These are phyloP conservation scores for Abramis brama DNA, from an alignment of 2,113 vertebrate species.

Conservation along the genomic window DNA sequence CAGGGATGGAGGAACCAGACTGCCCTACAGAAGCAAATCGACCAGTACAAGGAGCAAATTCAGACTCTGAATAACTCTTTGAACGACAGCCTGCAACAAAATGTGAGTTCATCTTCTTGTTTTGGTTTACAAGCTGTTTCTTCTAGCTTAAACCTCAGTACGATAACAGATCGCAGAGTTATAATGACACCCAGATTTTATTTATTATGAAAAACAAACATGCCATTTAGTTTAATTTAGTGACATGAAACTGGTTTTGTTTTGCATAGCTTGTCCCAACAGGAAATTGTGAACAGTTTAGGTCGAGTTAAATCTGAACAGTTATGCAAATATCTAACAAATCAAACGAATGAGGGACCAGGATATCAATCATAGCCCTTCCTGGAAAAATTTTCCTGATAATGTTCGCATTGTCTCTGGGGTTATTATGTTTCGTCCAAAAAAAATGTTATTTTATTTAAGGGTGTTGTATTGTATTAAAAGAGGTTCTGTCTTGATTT, in stretches of 20 bases:
- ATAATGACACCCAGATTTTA: not conserved
- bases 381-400: slow-evolving; percentile 27
- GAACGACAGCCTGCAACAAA: slow-evolving; percentile 60
- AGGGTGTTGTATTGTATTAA: not conserved
- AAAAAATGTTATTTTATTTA: no score
- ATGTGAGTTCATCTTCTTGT: slow-evolving; percentile 60
- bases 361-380: slow-evolving; percentile 9
- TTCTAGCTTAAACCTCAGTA: not conserved
- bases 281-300: slow-evolving; percentile 5
- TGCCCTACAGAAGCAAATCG: slow-evolving; percentile 2
- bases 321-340: slow-evolving; percentile 51
- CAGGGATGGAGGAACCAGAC: slow-evolving; percentile 44
- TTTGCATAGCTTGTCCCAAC: not conserved
- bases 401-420: slow-evolving; percentile 18
- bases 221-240: not conserved
- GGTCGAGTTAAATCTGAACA: not conserved
- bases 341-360: slow-evolving; percentile 11
- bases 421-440: not conserved
- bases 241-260: not conserved
- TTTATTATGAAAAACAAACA: not conserved
- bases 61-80: slow-evolving; percentile 60
- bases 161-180: not conserved
- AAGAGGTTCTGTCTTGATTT: not conserved
- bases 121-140: not conserved
- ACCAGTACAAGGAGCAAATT: slow-evolving; percentile 50